Percentiles rank a stretch among this genome's conserved stretches.
Evolutionary conservation across 2,888 invertebrate genomes (phyloP).

Genomic region (Timema podura): DNA sequence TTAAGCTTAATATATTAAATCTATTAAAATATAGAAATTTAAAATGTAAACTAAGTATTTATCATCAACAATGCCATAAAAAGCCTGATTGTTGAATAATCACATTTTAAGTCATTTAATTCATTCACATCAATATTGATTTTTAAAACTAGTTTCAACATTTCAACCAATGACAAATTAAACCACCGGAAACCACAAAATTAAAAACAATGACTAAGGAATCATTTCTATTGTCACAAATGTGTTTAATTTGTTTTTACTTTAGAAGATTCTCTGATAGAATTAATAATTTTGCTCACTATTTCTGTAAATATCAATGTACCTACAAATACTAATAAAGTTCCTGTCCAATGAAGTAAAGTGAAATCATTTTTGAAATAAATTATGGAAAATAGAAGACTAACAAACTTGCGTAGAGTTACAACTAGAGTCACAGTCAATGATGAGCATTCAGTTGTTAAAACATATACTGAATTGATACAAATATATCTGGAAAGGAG

Average conservation of each 20-base stretch:
- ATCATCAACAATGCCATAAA: too few relatives aligned
- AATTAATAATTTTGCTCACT: slow-evolving; percentile 48
- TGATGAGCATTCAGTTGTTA: slow-evolving; percentile 92
- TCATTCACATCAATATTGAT: too few relatives aligned
- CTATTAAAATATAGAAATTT: too few relatives aligned
- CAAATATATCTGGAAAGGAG: slow-evolving; percentile 63
- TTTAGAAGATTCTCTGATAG: background rate
- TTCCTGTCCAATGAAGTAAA: slow-evolving; percentile 84
- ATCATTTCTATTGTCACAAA: too few relatives aligned
- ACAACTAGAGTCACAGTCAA: slow-evolving; percentile 93
- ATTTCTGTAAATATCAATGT: slow-evolving; percentile 89
- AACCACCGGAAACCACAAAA: too few relatives aligned
- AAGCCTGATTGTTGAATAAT: too few relatives aligned
- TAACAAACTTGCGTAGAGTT: slow-evolving; percentile 92
- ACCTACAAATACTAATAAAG: slow-evolving; percentile 84
- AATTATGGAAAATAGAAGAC: slow-evolving; percentile 89
- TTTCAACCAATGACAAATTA: too few relatives aligned
- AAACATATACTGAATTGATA: slow-evolving; percentile 88
- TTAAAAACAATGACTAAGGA: too few relatives aligned
- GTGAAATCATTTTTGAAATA: slow-evolving; percentile 96
- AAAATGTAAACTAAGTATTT: too few relatives aligned
- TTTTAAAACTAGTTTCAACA: too few relatives aligned
- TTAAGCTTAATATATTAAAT: too few relatives aligned
- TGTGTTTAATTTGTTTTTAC: slow-evolving; percentile 14
- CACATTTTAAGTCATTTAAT: too few relatives aligned